These are phyloP conservation scores for Machimus rusticus DNA, from an alignment of 2,888 invertebrate genomes.

Conservation along the genomic window DNA sequence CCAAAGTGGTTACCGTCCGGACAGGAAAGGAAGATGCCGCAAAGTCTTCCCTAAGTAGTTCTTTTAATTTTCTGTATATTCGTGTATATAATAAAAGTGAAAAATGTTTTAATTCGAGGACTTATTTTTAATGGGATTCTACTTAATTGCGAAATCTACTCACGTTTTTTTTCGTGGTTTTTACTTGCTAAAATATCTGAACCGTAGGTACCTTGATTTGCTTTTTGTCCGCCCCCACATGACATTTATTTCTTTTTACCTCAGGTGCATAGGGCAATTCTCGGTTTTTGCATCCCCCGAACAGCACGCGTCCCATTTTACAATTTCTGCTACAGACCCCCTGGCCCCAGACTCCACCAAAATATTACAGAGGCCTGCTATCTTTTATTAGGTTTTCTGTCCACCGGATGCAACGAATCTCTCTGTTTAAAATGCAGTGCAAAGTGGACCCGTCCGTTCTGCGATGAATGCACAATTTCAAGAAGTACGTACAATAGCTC, in stretches of 20 bases:
- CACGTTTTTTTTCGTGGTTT: not conserved
- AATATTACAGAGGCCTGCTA: not conserved
- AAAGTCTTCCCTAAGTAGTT: not conserved
- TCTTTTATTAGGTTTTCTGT: not conserved
- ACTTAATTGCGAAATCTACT: not conserved
- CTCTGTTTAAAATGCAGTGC: not conserved
- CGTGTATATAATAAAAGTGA: not conserved
- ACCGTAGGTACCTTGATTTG: not conserved
- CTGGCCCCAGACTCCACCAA: not conserved
- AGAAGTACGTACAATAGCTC: not conserved
- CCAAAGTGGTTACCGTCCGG: conserved; percentile 9
- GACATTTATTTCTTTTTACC: not conserved
- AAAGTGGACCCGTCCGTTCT: not conserved
- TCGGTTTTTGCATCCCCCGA: not conserved
- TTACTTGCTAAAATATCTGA: not conserved
- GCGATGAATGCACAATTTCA: not conserved
- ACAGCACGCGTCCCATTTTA: not conserved
- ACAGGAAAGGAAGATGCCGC: conserved; percentile 10
- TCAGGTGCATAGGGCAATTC: not conserved
- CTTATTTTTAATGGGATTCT: not conserved
- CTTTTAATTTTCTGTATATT: not conserved
- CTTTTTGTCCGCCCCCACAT: not conserved
- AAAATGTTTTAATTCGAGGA: not conserved
- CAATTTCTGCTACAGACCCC: not conserved
- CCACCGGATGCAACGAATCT: not conserved